These are phyloP conservation scores for Macrotus californicus DNA, from an alignment of 2,113 vertebrate species.

Conservation along the genomic window DNA sequence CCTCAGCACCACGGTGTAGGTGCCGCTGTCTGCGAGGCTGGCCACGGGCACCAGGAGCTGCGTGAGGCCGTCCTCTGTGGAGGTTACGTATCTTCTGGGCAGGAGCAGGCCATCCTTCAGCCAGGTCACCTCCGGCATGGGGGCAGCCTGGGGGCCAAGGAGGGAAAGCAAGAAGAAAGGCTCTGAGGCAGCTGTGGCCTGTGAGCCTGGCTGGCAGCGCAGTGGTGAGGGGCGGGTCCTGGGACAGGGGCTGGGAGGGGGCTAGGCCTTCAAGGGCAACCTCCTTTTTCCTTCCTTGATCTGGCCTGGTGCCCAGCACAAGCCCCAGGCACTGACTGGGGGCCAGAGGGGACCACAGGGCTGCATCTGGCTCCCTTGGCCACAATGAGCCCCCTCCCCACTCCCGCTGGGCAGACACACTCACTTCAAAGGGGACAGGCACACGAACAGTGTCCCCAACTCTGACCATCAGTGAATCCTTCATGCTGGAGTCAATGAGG, in stretches of 20 bases:
- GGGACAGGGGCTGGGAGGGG: neutral
- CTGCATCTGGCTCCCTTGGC: neutral
- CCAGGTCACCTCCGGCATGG: conserved; percentile 87
- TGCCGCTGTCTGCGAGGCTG: conserved; percentile 83
- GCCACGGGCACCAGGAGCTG: conserved; percentile 87
- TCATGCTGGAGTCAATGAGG: conserved; percentile 80
- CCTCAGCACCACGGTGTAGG: conserved; percentile 84
- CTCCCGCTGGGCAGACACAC: neutral
- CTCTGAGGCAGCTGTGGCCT: fast-evolving
- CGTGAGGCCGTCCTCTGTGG: conserved; percentile 79
- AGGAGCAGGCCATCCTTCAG: conserved; percentile 86
- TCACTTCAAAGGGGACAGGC: conserved; percentile 89
- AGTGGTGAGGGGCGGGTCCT: neutral
- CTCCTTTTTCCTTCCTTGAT: neutral
- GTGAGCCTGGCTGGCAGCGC: neutral
- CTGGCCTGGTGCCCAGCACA: neutral
- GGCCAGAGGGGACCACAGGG: neutral
- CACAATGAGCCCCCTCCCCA: neutral
- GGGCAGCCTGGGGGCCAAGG: conserved; percentile 80
- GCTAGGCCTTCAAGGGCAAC: neutral
- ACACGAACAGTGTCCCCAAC: conserved; percentile 85
- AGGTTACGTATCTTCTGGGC: conserved; percentile 77
- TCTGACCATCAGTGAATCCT: conserved; percentile 84
- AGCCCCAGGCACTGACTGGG: neutral
- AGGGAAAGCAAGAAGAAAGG: no score